Evolutionary conservation across 2,113 vertebrate genomes (phyloP).

Genomic region (Lagopus leucura): DNA sequence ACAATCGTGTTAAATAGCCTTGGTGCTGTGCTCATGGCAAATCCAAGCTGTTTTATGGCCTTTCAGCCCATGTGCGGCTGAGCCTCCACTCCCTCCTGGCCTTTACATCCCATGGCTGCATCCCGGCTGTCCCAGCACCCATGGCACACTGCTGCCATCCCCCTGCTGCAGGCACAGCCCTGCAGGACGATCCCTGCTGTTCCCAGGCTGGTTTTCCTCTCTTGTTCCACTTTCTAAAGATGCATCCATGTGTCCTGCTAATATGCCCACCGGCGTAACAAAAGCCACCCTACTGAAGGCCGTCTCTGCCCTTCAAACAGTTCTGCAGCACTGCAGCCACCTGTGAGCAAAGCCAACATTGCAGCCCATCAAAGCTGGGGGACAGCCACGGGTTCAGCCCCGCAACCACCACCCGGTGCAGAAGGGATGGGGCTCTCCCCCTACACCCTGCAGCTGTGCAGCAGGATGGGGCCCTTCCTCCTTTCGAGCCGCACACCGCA

Average conservation of each 20-base stretch:
- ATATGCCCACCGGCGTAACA: not conserved
- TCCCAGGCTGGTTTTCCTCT: not conserved
- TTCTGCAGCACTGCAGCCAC: not conserved
- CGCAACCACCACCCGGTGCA: not conserved
- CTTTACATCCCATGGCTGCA: not conserved
- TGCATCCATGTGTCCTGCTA: too few relatives aligned
- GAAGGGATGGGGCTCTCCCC: not conserved
- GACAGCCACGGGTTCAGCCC: not conserved
- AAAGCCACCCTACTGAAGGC: not conserved
- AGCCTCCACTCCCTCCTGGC: not conserved
- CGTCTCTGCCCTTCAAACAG: not conserved
- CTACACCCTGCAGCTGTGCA: not conserved
- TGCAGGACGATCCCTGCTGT: not conserved
- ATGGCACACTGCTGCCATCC: not conserved
- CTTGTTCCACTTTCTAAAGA: not conserved
- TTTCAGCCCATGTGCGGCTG: rapidly evolving
- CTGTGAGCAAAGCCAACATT: rapidly evolving
- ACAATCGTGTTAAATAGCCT: not conserved
- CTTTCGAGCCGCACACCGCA: not conserved
- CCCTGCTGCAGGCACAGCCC: not conserved
- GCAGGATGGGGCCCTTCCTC: not conserved
- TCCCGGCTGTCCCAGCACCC: not conserved
- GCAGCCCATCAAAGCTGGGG: not conserved
- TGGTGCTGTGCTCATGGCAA: rapidly evolving
- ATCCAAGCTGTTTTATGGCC: not conserved